Evolutionary conservation across 2,797 vertebrate species (phyloP).

Genomic region (Pyrocephalus nanus): DNA sequence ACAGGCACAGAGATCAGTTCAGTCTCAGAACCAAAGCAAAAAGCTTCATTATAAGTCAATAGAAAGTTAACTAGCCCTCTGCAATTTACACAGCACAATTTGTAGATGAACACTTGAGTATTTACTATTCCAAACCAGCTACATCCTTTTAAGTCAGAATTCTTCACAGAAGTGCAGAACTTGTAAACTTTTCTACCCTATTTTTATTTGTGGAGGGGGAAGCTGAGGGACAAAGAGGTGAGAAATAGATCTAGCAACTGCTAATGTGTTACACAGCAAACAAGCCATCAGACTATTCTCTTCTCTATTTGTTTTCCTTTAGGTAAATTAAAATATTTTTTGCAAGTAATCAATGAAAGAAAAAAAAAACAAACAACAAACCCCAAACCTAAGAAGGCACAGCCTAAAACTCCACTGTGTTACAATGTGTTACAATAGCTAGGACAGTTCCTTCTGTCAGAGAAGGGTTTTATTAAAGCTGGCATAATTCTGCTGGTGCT

Average conservation of each 20-base stretch:
- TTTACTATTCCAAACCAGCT: conserved; percentile 30
- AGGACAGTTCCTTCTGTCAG: neutral
- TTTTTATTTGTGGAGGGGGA: neutral
- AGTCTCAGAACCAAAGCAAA: conserved; percentile 26
- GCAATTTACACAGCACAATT: neutral
- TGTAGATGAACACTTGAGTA: neutral
- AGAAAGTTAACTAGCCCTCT: conserved; percentile 13
- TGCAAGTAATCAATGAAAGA: neutral
- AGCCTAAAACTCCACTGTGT: neutral
- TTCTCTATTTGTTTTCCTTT: neutral
- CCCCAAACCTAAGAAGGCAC: neutral
- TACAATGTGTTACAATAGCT: neutral
- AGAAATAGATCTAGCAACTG: neutral
- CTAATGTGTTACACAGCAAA: neutral
- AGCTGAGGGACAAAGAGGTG: neutral
- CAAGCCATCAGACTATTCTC: neutral
- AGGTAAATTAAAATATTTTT: neutral
- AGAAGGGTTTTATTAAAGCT: neutral
- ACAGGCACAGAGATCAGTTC: conserved; percentile 1
- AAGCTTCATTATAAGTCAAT: conserved; percentile 49
- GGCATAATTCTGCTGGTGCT: neutral
- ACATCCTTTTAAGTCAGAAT: neutral
- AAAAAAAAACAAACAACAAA: neutral
- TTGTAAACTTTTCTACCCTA: neutral
- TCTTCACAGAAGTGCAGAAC: neutral